Percentiles rank a stretch among this genome's conserved stretches.
Evolutionary conservation across 2,888 invertebrate species (phyloP).

Genomic region (Ochropleura plecta): DNA sequence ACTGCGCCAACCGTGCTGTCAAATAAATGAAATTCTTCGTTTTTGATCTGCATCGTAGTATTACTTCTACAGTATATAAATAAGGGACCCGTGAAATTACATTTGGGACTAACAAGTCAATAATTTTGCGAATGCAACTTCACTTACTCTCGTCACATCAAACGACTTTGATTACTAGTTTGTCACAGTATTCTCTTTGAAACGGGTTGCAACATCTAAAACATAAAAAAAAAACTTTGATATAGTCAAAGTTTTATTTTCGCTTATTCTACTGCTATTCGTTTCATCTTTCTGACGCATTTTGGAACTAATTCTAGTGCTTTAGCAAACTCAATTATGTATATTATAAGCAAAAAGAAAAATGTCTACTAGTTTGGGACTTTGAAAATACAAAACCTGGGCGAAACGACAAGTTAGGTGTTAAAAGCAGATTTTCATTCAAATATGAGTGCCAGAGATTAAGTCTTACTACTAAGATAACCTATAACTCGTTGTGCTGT

Average conservation of each 20-base stretch:
- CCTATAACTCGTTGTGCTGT: not conserved
- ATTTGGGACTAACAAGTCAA: not conserved
- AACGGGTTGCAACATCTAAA: not conserved
- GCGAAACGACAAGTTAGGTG: not conserved
- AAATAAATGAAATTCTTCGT: not conserved
- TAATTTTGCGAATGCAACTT: constrained; percentile 18
- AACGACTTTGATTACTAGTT: not conserved
- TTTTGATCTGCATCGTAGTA: constrained; percentile 3
- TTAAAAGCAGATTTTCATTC: not conserved
- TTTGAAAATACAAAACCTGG: not conserved
- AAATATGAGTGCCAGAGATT: not conserved
- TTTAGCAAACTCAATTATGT: not conserved
- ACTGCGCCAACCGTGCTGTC: too few species aligned
- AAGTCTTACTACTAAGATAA: too few species aligned
- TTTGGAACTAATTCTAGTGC: not conserved
- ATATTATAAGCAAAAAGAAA: not conserved
- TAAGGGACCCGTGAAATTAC: constrained; percentile 24
- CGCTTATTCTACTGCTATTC: too few species aligned
- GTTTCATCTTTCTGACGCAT: not conserved
- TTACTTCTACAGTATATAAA: not conserved
- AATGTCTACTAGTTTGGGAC: not conserved
- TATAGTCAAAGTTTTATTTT: too few species aligned
- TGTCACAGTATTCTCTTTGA: not conserved
- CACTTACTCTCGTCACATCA: too few species aligned
- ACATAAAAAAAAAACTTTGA: too few species aligned